Percentiles rank a stretch among this genome's conserved stretches.
Conservation (phyloP, 2,888 invertebrate genomes). For the Nemoura dubitans region DNA sequence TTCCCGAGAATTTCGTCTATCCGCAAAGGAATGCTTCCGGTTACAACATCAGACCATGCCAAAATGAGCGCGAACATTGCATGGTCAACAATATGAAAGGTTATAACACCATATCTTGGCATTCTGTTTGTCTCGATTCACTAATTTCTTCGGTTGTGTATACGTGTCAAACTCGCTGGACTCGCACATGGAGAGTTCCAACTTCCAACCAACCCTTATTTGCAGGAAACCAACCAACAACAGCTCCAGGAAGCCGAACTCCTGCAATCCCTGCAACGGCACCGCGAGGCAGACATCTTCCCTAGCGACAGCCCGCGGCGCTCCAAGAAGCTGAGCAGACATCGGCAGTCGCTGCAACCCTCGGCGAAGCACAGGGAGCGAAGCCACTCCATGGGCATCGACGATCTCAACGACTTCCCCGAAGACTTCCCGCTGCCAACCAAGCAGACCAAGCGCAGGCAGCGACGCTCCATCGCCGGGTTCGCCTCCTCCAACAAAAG, state of each 20-base stretch:
- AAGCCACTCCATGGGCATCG: constrained; percentile 74
- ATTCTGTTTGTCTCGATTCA: too few species aligned
- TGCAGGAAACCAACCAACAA: constrained; percentile 46
- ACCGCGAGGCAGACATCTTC: constrained; percentile 25
- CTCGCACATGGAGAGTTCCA: too few species aligned
- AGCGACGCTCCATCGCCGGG: constrained; percentile 45
- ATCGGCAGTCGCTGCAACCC: constrained; percentile 65
- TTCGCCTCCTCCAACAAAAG: constrained; percentile 56
- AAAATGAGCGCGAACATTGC: not conserved
- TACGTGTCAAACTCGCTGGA: not conserved
- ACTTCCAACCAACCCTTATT: not conserved
- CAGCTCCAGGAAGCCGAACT: constrained; percentile 43
- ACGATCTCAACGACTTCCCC: constrained; percentile 59
- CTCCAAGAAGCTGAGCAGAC: constrained; percentile 58
- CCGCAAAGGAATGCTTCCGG: not conserved
- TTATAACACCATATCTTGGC: not conserved
- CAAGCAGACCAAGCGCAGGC: constrained; percentile 41
- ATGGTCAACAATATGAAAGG: not conserved
- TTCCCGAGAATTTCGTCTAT: not conserved
- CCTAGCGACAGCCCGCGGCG: constrained; percentile 58
- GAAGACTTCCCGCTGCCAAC: constrained; percentile 31
- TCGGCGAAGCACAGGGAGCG: constrained; percentile 67
- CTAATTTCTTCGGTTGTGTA: not conserved
- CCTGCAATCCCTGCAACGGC: constrained; percentile 37
- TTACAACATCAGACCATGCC: not conserved